These are phyloP conservation scores for Epizoanthus illoricatus DNA, from an alignment of 92 coral and sea anemone genomes.

Conservation along the genomic window DNA sequence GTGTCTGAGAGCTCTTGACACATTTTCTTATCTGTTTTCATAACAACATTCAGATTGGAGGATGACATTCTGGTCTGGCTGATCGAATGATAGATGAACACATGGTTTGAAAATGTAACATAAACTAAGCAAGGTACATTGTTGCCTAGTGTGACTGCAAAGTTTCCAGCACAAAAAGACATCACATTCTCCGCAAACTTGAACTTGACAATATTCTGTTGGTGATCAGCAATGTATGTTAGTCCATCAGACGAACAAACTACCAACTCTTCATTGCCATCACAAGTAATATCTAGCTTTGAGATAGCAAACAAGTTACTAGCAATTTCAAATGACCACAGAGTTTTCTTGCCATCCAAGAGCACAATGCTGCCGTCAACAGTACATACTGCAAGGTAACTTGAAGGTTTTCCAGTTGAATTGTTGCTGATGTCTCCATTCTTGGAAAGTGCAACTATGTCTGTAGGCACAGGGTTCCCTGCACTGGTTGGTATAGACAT, in stretches of 20 bases:
- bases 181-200: constrained; percentile 78
- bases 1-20: constrained; percentile 11
- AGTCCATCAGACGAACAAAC: constrained; percentile 87
- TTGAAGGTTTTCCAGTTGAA: constrained; percentile 26
- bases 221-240: constrained; percentile 79
- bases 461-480: constrained; percentile 66
- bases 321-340: constrained; percentile 77
- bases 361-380: constrained; percentile 75
- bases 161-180: constrained; percentile 86
- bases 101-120: constrained; percentile 83
- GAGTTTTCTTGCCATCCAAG: constrained; percentile 64
- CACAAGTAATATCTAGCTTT: constrained; percentile 81
- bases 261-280: constrained; percentile 82
- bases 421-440: constrained; percentile 25
- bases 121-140: constrained; percentile 86
- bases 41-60: constrained; percentile 53
- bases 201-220: constrained; percentile 81
- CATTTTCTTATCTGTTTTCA: constrained; percentile 22
- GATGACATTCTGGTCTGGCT: constrained; percentile 64
- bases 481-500: constrained; percentile 29
- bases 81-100: constrained; percentile 79
- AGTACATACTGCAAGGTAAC: constrained; percentile 71
- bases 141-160: constrained; percentile 55
- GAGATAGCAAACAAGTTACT: constrained; percentile 81
- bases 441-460: constrained; percentile 48